Conservation (phyloP, 37 sponge, comb jelly and placozoan genomes). For the Haliclona indistincta region DNA sequence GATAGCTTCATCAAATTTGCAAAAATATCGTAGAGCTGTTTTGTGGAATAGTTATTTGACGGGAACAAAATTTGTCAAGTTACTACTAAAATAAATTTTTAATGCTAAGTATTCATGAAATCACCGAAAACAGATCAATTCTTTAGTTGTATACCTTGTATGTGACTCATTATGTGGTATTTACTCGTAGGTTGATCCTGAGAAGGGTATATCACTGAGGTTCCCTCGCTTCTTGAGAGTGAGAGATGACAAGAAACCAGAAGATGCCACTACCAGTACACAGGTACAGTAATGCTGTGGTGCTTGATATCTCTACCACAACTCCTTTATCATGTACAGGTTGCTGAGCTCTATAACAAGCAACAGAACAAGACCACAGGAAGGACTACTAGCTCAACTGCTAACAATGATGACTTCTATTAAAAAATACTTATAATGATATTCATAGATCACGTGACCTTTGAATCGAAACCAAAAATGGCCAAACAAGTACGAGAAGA, state of each 20-base stretch:
- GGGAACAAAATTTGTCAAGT: no score
- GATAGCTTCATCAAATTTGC: no score
- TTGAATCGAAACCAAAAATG: no score
- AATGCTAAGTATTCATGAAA: no score
- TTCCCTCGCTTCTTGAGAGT: conserved; percentile 96
- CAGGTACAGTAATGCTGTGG: conserved; percentile 49
- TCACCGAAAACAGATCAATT: no score
- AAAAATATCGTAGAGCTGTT: no score
- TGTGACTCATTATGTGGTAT: no score
- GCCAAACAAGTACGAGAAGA: no score
- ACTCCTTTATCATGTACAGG: conserved; percentile 25
- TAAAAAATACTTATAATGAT: conserved; percentile 17
- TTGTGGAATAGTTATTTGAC: no score
- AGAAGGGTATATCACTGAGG: conserved; percentile 95
- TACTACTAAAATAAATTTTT: no score
- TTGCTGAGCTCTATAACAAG: conserved; percentile 82
- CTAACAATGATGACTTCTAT: conserved; percentile 65
- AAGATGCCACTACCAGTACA: conserved; percentile 88
- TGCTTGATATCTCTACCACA: neutral
- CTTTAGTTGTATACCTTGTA: no score
- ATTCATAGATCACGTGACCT: no score
- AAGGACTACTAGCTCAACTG: neutral
- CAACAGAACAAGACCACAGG: conserved; percentile 71
- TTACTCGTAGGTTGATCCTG: conserved; percentile 81
- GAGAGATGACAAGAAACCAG: conserved; percentile 94